These are phyloP conservation scores for Gymnoscopelus braueri DNA, from an alignment of 2,797 vertebrate species.

Conservation along the genomic window DNA sequence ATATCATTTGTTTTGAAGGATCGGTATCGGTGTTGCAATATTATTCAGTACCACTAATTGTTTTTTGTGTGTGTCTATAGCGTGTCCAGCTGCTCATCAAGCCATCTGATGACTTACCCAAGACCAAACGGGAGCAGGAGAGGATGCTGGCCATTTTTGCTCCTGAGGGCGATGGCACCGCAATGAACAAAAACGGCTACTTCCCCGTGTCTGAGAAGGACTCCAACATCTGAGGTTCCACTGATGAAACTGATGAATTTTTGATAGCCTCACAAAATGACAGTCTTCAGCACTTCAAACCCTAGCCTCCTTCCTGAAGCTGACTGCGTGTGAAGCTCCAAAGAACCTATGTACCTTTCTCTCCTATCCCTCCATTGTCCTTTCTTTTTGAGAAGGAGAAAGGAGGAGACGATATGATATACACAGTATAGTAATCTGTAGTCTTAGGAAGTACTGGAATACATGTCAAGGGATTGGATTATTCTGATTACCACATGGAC, in stretches of 20 bases:
- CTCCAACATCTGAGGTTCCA: slow-evolving; percentile 66
- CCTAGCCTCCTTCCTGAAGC: slow-evolving; percentile 26
- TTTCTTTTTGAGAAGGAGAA: slow-evolving; percentile 11
- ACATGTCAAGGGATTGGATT: slow-evolving; percentile 25
- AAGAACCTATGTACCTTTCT: slow-evolving; percentile 1
- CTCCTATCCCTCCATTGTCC: background rate
- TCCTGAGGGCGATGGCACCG: slow-evolving; percentile 46
- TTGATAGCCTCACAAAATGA: background rate
- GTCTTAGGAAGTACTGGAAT: slow-evolving; percentile 11
- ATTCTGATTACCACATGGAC: slow-evolving; percentile 12
- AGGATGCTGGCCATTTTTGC: slow-evolving; percentile 75
- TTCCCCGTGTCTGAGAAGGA: slow-evolving; percentile 69
- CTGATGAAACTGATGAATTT: slow-evolving; percentile 8
- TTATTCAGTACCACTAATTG: no score
- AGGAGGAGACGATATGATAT: slow-evolving; percentile 13
- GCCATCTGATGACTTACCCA: slow-evolving; percentile 76
- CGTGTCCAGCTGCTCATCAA: slow-evolving; percentile 73
- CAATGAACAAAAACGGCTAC: slow-evolving; percentile 65
- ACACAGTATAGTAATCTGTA: background rate
- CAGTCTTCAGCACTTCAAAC: slow-evolving; percentile 11
- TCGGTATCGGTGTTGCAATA: no score
- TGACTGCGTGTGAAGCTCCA: slow-evolving; percentile 21
- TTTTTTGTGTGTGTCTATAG: slow-evolving; percentile 48
- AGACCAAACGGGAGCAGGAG: slow-evolving; percentile 80
- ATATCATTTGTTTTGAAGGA: no score